A percentile compares a stretch with the other conserved stretches of the same genome.
phyloP scores from a whole-genome alignment of 2,113 vertebrate genomes.

The Motacilla alba region DNA sequence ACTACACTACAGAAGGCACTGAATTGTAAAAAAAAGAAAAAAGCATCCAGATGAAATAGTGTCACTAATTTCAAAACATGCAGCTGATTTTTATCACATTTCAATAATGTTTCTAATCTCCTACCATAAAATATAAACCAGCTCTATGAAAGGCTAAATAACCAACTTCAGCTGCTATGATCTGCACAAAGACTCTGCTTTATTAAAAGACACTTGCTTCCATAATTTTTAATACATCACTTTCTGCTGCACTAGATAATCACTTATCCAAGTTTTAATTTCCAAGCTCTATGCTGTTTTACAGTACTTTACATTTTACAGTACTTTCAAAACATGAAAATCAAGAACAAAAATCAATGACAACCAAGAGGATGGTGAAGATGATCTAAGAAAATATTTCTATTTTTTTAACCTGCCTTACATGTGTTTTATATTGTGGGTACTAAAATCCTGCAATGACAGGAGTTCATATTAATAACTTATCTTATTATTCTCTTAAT shows the following conservation, averaged over 20 bases:
- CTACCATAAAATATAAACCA: background rate
- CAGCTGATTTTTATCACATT: slow-evolving; percentile 35
- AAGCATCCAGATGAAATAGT: background rate
- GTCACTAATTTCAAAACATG: background rate
- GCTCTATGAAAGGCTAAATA: background rate
- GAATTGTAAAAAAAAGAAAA: background rate
- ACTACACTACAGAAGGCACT: background rate
- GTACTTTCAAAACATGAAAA: background rate
- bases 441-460: background rate
- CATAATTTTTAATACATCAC: background rate
- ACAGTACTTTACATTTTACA: background rate
- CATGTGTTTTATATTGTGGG: background rate
- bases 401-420: background rate
- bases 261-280: background rate
- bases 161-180: background rate
- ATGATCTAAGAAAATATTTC: background rate
- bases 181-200: background rate
- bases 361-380: background rate
- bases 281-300: background rate
- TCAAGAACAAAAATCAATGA: background rate
- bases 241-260: background rate
- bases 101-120: background rate
- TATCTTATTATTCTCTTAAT: background rate
- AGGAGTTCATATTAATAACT: background rate
- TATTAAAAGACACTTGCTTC: background rate